Percentiles rank a stretch among this genome's conserved stretches.
Evolutionary conservation across 2,888 invertebrate genomes (phyloP).

Genomic region (Dicyrtomina minuta): DNA sequence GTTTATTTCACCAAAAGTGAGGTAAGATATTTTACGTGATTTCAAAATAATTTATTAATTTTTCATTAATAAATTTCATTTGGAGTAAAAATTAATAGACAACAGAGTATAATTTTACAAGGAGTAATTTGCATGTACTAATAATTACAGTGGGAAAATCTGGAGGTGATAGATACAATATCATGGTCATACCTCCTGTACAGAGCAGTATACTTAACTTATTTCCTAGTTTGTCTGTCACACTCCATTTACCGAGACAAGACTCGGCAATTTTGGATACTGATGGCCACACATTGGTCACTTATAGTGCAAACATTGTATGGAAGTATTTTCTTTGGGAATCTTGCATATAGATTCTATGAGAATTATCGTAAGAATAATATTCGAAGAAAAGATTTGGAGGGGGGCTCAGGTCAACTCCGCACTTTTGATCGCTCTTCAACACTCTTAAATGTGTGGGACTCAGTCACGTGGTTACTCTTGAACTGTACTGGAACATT

Average conservation of each 20-base stretch:
- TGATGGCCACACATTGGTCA: conserved; percentile 24
- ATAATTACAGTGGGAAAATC: conserved; percentile 30
- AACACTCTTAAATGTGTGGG: conserved; percentile 4
- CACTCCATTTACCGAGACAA: neutral
- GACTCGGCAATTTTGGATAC: neutral
- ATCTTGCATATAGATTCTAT: neutral
- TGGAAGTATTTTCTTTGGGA: neutral
- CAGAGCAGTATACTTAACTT: conserved; percentile 8
- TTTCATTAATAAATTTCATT: no score
- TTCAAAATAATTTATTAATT: neutral
- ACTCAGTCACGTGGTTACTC: conserved; percentile 23
- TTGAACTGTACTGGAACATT: conserved; percentile 18
- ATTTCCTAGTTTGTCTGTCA: conserved; percentile 14
- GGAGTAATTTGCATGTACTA: neutral
- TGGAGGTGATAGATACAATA: conserved; percentile 7
- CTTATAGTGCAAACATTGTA: conserved; percentile 19
- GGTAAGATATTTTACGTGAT: no score
- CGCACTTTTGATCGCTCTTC: neutral
- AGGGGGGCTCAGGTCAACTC: neutral
- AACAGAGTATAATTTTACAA: neutral
- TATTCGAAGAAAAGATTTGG: neutral
- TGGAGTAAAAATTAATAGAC: no score
- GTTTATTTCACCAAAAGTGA: conserved; percentile 24
- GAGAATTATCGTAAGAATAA: neutral
- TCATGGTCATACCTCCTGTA: conserved; percentile 17